Percentiles rank a stretch among this genome's conserved stretches.
These are phyloP conservation scores for Drosophila antonietae DNA, from an alignment of 2,888 invertebrate species.

Conservation along the genomic window DNA sequence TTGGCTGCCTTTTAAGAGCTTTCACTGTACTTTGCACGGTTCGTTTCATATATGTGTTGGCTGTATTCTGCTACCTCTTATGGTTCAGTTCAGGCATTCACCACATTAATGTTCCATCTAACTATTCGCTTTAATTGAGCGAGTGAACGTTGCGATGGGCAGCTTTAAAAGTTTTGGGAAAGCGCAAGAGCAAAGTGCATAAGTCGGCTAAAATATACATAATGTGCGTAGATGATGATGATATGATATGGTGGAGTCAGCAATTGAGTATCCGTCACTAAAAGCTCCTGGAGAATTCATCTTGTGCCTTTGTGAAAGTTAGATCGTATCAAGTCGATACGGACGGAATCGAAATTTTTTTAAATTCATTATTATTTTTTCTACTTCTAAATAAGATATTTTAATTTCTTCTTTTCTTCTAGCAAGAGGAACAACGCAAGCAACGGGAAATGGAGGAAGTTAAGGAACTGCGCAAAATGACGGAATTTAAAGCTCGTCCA, in stretches of 20 bases:
- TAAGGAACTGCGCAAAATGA: conserved; percentile 81
- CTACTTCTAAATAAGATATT: too few relatives aligned
- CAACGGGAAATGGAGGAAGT: conserved; percentile 75
- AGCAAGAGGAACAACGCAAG: conserved; percentile 82
- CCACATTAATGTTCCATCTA: background rate
- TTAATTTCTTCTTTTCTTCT: conserved; percentile 30
- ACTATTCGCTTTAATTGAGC: conserved; percentile 2
- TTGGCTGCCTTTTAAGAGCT: background rate
- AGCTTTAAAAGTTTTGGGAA: background rate
- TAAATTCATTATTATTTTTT: too few relatives aligned
- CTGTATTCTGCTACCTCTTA: background rate
- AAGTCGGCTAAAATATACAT: background rate
- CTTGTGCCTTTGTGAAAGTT: too few relatives aligned
- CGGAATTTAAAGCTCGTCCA: conserved; percentile 83
- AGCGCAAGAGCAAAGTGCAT: conserved; percentile 5
- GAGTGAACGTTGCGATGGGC: background rate
- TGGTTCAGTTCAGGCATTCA: conserved; percentile 2
- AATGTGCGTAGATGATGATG: too few relatives aligned
- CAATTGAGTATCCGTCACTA: too few relatives aligned
- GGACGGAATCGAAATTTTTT: too few relatives aligned
- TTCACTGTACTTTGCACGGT: conserved; percentile 8
- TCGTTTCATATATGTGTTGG: background rate
- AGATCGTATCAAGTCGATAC: too few relatives aligned
- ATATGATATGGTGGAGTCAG: too few relatives aligned
- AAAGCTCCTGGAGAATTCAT: too few relatives aligned